phyloP scores from a whole-genome alignment of 2,797 vertebrate species.

The Scleropages formosus region DNA sequence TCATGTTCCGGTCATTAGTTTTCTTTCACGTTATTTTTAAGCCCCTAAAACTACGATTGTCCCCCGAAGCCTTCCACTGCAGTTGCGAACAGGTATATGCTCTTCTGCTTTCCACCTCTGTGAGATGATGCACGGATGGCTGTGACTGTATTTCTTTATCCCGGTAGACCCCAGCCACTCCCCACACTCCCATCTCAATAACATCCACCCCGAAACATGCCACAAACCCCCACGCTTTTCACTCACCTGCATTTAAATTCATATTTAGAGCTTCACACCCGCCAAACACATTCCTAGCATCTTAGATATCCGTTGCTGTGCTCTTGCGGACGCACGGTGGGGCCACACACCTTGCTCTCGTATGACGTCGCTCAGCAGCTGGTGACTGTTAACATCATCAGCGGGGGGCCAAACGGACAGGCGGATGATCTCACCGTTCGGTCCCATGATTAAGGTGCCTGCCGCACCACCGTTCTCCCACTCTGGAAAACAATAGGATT shows the following conservation, averaged over 20 bases:
- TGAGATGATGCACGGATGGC: background rate
- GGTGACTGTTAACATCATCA: constrained; percentile 38
- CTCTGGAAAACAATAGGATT: constrained; percentile 49
- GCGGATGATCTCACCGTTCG: constrained; percentile 64
- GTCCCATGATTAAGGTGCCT: constrained; percentile 62
- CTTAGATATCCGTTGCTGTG: background rate
- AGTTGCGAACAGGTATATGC: background rate
- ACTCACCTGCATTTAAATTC: constrained; percentile 28
- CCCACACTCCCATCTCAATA: background rate
- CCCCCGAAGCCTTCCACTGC: background rate
- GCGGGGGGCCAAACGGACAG: constrained; percentile 55
- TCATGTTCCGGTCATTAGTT: too few species aligned
- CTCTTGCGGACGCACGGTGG: background rate
- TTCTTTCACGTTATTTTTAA: too few species aligned
- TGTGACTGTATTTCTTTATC: too few species aligned
- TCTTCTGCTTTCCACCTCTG: background rate
- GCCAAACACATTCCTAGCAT: background rate
- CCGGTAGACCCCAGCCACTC: background rate
- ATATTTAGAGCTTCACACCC: background rate
- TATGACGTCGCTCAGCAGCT: constrained; percentile 46
- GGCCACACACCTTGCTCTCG: constrained; percentile 52
- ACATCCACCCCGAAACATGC: background rate
- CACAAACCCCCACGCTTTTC: constrained; percentile 10
- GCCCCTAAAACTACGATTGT: background rate
- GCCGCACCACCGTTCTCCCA: constrained; percentile 52